Percentiles rank a stretch among this genome's conserved stretches.
phyloP scores from a whole-genome alignment of 2,888 invertebrate genomes.

The Lutraria lutraria region DNA sequence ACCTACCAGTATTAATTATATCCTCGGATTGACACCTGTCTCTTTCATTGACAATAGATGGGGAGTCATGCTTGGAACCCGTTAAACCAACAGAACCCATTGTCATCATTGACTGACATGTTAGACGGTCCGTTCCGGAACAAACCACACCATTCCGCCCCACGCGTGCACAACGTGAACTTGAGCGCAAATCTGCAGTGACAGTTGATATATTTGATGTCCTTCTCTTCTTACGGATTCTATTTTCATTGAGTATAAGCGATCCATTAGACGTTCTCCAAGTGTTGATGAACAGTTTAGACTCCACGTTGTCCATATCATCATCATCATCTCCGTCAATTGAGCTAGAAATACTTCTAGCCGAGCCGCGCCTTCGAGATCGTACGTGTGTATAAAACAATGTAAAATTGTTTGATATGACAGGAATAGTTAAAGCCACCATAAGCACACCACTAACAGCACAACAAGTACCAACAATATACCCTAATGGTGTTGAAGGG shows the following conservation, averaged over 20 bases:
- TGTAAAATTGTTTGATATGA: constrained; percentile 86
- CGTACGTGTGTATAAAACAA: constrained; percentile 85
- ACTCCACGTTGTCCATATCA: constrained; percentile 56
- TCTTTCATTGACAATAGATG: background rate
- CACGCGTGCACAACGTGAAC: background rate
- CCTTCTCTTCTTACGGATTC: constrained; percentile 52
- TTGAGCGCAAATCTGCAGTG: constrained; percentile 31
- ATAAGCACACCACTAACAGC: constrained; percentile 85
- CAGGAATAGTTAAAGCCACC: constrained; percentile 85
- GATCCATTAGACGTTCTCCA: constrained; percentile 67
- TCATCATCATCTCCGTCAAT: constrained; percentile 36
- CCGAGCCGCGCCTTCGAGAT: constrained; percentile 71
- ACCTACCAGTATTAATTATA: constrained; percentile 9
- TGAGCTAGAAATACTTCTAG: constrained; percentile 25
- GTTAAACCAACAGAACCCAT: background rate
- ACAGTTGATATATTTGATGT: constrained; percentile 69
- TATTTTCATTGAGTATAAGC: constrained; percentile 61
- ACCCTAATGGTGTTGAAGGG: constrained; percentile 82
- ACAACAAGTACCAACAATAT: constrained; percentile 84
- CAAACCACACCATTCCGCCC: constrained; percentile 1
- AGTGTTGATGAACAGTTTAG: constrained; percentile 62
- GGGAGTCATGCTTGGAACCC: background rate
- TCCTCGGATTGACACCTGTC: constrained; percentile 12
- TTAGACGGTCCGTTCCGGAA: background rate
- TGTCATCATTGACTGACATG: constrained; percentile 16